Base-by-base conservation (phyloP, 2,888 invertebrate genomes). In the Latheticus oryzae region DNA sequence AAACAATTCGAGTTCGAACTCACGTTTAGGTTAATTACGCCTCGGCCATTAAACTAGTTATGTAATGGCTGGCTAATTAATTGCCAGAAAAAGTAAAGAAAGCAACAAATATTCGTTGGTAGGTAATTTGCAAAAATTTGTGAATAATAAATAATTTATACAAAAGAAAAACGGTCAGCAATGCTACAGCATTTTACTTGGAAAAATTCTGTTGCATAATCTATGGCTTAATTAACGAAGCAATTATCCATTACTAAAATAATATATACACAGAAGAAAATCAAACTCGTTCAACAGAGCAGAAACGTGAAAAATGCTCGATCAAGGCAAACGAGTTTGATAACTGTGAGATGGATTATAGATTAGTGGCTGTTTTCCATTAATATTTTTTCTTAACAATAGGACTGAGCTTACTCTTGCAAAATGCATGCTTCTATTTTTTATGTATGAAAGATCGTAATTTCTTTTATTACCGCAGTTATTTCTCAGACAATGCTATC, bases 11-110 rank as follows among this genome's bases (percentile, higher is more conserved):
- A 60, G 63, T 62, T 68, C 60, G 54, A 61, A 63, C 63, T 66
- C 69, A 69, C 70, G 69, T 70, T 68, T 64, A 60, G 61, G 62
- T 65, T 70, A 70, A 70, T 70, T 68, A 64, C 62, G 60, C 43
- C 15, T 28, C 50, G 55, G 61, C 64, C 61, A 65, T 65, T 66
- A 63, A 61, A 60, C 62, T 48, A 35, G 64, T 69, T 69, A 68
- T 58, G 69, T 61, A 69, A 69, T 60, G 54, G 60, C 51, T 50
- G 65, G 48, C 64, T 61, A 69, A 69, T 69, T 68, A 65, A 69
- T 68, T 68, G 59, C 52, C 58, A 58, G 61, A 64, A 66, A 63
- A 63, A 57, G 63, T 52, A 59, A 63, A 61, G 60, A 62, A 65
- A 50, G 59, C 47, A 60, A 56, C 54, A 57, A 57, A 61, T 45